phyloP scores from a whole-genome alignment of 2,888 invertebrate genomes.

The Oxycera nigricornis region DNA sequence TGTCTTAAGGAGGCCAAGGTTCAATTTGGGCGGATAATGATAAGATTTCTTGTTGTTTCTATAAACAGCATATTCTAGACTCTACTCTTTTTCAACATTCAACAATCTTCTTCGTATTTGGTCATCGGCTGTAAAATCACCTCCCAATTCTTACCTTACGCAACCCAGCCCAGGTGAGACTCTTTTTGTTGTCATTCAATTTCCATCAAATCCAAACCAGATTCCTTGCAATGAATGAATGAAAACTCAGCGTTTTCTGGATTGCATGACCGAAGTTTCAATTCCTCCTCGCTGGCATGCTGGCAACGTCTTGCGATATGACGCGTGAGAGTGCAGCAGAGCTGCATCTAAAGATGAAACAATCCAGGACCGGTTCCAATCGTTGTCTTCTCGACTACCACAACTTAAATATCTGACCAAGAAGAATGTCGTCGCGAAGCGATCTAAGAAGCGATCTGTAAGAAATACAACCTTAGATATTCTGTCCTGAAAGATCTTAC shows the following conservation, averaged over 20 bases:
- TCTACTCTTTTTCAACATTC: no score
- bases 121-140: no score
- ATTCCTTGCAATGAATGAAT: no score
- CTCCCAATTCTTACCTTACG: no score
- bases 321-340: neutral
- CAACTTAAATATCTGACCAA: neutral
- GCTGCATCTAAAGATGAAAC: slow-evolving; percentile 9
- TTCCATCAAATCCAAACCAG: no score
- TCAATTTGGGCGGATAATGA: no score
- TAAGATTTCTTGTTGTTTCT: no score
- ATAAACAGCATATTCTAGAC: no score
- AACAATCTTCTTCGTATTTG: no score
- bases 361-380: slow-evolving; percentile 11
- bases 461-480: slow-evolving; percentile 1
- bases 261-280: slow-evolving; percentile 20
- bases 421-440: neutral
- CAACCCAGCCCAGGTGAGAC: no score
- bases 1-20: no score
- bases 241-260: neutral
- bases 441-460: neutral
- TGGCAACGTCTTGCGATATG: neutral
- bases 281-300: slow-evolving; percentile 6
- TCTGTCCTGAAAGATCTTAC: neutral
- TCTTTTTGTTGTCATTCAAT: no score
- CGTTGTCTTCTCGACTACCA: neutral